Evolutionary conservation across 2,113 vertebrate species (phyloP).

Genomic region (Siniperca knerii): DNA sequence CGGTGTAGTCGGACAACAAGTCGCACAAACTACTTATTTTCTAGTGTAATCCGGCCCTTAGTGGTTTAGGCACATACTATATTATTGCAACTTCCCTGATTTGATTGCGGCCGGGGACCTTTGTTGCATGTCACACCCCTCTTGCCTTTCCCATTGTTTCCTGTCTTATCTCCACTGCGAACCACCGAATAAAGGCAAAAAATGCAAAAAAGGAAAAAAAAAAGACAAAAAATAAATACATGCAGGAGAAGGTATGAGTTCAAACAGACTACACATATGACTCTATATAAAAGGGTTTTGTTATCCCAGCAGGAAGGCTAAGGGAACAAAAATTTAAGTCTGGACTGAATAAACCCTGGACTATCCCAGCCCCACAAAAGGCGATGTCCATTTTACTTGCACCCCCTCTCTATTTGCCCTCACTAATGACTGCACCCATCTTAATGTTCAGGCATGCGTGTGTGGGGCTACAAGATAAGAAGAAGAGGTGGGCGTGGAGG

Average conservation of each 20-base stretch:
- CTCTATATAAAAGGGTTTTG: neutral
- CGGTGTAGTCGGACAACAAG: no score
- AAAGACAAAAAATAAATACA: neutral
- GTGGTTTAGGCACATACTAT: no score
- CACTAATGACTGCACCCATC: conserved; percentile 37
- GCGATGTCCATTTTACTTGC: neutral
- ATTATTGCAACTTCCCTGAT: no score
- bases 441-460: conserved; percentile 46
- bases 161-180: no score
- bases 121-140: no score
- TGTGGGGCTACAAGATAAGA: conserved; percentile 12
- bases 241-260: neutral
- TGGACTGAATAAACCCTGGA: neutral
- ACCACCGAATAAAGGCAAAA: no score
- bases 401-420: conserved; percentile 8
- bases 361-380: neutral
- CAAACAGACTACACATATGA: neutral
- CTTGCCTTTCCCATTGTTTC: no score
- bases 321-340: neutral
- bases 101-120: no score
- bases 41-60: no score
- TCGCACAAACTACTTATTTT: no score
- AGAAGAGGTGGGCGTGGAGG: neutral
- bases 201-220: no score
- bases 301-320: conserved; percentile 5